phyloP scores from a whole-genome alignment of 2,797 vertebrate genomes.

The Sarcophilus harrisii region DNA sequence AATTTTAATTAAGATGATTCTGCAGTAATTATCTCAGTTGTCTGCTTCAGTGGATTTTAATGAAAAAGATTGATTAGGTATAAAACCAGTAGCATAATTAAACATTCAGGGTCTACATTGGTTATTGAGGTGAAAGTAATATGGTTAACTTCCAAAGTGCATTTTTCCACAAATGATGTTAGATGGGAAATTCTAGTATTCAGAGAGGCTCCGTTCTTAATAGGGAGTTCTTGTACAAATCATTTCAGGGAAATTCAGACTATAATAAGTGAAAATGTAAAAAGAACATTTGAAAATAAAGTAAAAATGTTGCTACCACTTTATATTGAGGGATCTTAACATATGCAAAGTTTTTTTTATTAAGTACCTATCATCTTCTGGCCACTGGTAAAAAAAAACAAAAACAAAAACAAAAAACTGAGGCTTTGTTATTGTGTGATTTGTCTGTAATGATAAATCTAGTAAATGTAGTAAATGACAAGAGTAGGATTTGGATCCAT shows the following conservation, averaged over 20 bases:
- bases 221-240: neutral
- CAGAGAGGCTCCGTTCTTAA: slow-evolving; percentile 37
- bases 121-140: slow-evolving; percentile 87
- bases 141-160: slow-evolving; percentile 87
- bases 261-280: neutral
- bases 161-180: slow-evolving; percentile 77
- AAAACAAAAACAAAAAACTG: too few relatives aligned
- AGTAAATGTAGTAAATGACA: neutral
- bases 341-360: neutral
- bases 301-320: neutral
- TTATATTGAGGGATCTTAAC: neutral
- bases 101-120: slow-evolving; percentile 85
- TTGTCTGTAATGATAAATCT: neutral
- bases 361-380: neutral
- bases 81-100: slow-evolving; percentile 90
- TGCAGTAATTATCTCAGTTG: slow-evolving; percentile 93
- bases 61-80: slow-evolving; percentile 93
- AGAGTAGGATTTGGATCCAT: neutral
- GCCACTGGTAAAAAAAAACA: neutral
- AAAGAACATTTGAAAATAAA: neutral
- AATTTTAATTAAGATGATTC: slow-evolving; percentile 96
- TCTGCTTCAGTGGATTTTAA: slow-evolving; percentile 90
- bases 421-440: neutral
- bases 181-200: slow-evolving; percentile 58
- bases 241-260: neutral